Evolutionary conservation across 2,888 invertebrate genomes (phyloP).

Genomic region (Lochmaea capreae): DNA sequence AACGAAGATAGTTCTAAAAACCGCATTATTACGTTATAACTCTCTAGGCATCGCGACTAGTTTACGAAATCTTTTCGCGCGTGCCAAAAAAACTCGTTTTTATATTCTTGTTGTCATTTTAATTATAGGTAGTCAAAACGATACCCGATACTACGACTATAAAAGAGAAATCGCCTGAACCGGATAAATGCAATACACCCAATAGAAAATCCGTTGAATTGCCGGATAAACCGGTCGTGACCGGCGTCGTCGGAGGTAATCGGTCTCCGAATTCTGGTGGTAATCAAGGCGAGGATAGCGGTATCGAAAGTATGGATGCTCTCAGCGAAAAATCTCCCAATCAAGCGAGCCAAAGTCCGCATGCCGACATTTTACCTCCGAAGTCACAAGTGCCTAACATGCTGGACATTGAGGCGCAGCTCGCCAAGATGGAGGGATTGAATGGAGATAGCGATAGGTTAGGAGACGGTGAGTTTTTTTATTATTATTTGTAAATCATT

Average conservation of each 20-base stretch:
- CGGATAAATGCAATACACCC: conserved; percentile 61
- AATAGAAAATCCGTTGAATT: conserved; percentile 54
- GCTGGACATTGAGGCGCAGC: conserved; percentile 76
- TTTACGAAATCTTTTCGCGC: no score
- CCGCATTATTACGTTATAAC: no score
- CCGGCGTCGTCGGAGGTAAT: conserved; percentile 40
- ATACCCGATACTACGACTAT: conserved; percentile 50
- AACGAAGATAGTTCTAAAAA: no score
- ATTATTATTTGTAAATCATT: background rate
- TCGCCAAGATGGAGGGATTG: conserved; percentile 76
- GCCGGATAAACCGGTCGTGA: conserved; percentile 30
- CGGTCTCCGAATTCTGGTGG: conserved; percentile 64
- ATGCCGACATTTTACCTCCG: conserved; percentile 60
- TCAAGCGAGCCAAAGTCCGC: conserved; percentile 78
- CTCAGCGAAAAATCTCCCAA: conserved; percentile 82
- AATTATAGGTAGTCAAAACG: conserved; percentile 45
- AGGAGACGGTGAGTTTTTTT: conserved; percentile 35
- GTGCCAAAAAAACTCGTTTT: no score
- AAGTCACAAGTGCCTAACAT: conserved; percentile 68
- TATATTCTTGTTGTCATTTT: background rate
- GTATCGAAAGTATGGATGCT: conserved; percentile 94
- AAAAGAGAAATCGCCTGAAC: conserved; percentile 62
- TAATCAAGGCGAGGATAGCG: conserved; percentile 85
- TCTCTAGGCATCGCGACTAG: no score
- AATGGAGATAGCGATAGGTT: conserved; percentile 55